Conservation (phyloP, 2,797 vertebrate species). For the Notoglanidium macrostoma region DNA sequence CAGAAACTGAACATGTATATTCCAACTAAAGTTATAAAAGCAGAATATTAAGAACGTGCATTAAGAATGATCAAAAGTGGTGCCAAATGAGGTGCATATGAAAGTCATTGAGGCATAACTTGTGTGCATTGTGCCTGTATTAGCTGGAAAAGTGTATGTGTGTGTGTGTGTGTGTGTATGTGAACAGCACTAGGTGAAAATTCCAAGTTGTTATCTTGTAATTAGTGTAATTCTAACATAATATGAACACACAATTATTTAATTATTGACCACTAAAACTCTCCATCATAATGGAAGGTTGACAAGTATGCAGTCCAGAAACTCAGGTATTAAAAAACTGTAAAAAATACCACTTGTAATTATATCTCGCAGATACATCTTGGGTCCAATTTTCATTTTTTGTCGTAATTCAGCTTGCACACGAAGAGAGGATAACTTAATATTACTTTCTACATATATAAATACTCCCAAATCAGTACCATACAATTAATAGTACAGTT, state of each 20-base stretch:
- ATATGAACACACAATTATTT: background rate
- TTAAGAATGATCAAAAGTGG: background rate
- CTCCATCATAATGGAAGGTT: background rate
- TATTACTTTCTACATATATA: background rate
- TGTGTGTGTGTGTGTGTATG: background rate
- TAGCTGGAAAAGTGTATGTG: background rate
- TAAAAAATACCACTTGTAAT: background rate
- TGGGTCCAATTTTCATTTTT: background rate
- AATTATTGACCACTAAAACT: background rate
- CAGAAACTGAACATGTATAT: background rate
- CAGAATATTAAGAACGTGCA: background rate
- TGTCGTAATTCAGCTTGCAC: background rate
- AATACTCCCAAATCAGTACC: background rate
- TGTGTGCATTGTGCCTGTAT: background rate
- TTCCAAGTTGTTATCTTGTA: background rate
- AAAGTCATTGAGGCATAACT: background rate
- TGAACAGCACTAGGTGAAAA: background rate
- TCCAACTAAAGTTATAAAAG: background rate
- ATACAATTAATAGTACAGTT: background rate
- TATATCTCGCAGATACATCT: background rate
- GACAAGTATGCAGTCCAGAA: background rate
- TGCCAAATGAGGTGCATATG: background rate
- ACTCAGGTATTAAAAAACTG: background rate
- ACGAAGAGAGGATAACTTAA: background rate
- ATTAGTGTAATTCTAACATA: background rate